These are phyloP conservation scores for Adelges cooleyi DNA, from an alignment of 1,140 invertebrate genomes.

Conservation along the genomic window DNA sequence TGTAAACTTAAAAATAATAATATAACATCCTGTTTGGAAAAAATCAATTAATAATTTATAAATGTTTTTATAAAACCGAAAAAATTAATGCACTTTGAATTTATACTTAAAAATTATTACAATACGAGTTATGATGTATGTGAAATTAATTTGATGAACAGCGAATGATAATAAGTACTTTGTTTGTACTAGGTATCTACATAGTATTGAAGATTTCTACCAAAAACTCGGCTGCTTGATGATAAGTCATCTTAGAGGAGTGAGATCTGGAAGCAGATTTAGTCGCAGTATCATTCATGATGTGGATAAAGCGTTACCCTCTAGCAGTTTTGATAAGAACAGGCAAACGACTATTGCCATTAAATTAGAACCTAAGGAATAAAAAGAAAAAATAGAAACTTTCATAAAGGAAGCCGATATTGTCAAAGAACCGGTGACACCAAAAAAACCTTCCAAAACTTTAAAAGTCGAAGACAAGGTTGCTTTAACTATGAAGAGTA, in stretches of 20 bases:
- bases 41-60: too few relatives aligned
- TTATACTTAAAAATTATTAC: too few relatives aligned
- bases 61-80: too few relatives aligned
- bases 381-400: conserved; percentile 2
- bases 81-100: too few relatives aligned
- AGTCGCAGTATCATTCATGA: conserved; percentile 71
- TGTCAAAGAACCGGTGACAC: not conserved
- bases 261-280: conserved; percentile 45
- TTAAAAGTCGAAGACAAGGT: not conserved
- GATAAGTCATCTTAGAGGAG: conserved; percentile 65
- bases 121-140: too few relatives aligned
- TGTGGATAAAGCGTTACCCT: conserved; percentile 46
- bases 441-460: not conserved
- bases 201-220: conserved; percentile 92
- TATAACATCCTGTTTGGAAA: too few relatives aligned
- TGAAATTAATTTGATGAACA: too few relatives aligned
- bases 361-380: conserved; percentile 15
- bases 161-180: too few relatives aligned
- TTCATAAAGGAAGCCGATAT: not conserved
- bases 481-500: not conserved
- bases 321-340: conserved; percentile 35
- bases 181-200: conserved; percentile 52
- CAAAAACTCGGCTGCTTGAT: conserved; percentile 87
- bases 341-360: not conserved
- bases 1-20: too few relatives aligned